These are phyloP conservation scores for Drosophila ohnishii DNA, from an alignment of 1,140 invertebrate species.

Conservation along the genomic window DNA sequence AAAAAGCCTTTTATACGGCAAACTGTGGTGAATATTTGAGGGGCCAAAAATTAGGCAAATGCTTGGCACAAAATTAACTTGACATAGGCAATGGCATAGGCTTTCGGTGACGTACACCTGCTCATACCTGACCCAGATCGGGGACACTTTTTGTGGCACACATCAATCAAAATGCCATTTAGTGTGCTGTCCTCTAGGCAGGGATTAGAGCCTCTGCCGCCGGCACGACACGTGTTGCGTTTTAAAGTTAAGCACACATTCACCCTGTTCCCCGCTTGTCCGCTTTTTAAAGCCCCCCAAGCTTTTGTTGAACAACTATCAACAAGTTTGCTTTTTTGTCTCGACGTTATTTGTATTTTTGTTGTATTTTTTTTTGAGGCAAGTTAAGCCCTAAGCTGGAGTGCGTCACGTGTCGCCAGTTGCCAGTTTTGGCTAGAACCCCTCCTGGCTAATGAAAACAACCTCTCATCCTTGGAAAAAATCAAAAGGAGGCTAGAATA, in stretches of 20 bases:
- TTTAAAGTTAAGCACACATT: conserved; percentile 51
- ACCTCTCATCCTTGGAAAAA: conserved; percentile 10
- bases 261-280: not conserved
- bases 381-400: conserved; percentile 34
- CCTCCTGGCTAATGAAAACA: conserved; percentile 59
- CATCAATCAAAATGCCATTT: conserved; percentile 78
- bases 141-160: conserved; percentile 62
- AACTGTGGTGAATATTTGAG: conserved; percentile 21
- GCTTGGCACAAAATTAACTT: conserved; percentile 31
- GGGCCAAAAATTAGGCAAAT: conserved; percentile 26
- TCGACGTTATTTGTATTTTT: conserved; percentile 9
- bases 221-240: conserved; percentile 62
- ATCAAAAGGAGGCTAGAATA: conserved; percentile 33
- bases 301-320: conserved; percentile 53
- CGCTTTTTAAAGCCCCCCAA: conserved; percentile 32
- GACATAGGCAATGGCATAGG: conserved; percentile 6
- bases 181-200: conserved; percentile 15
- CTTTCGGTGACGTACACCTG: not conserved
- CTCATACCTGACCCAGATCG: conserved; percentile 18
- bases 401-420: conserved; percentile 61
- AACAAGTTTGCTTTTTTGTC: conserved; percentile 64
- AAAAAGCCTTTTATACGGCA: conserved; percentile 37
- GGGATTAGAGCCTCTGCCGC: not conserved
- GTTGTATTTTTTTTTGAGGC: not conserved
- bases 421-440: conserved; percentile 6